Evolutionary conservation across 2,797 vertebrate species (phyloP).

Genomic region (Phalloptychus januarius): DNA sequence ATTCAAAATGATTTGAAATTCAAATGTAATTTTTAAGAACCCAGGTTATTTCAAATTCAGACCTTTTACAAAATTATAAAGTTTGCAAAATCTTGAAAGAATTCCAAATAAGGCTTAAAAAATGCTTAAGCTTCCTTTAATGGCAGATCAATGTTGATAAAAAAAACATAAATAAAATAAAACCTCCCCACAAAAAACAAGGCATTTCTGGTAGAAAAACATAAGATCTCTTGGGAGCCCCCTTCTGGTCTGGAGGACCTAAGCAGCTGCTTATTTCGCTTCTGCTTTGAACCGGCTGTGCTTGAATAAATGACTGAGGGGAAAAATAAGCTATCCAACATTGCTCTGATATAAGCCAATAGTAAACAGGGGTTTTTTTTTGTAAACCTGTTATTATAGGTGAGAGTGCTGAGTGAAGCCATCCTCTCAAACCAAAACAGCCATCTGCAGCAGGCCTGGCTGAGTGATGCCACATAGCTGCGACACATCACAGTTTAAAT

Average conservation of each 20-base stretch:
- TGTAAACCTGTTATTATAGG: conserved; percentile 29
- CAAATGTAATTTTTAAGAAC: not conserved
- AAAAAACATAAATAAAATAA: too few relatives aligned
- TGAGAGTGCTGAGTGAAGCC: conserved; percentile 45
- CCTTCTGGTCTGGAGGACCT: not conserved
- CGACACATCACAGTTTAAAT: conserved; percentile 81
- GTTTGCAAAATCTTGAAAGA: not conserved
- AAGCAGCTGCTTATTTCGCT: not conserved
- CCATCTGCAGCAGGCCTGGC: conserved; percentile 70
- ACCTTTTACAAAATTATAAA: not conserved
- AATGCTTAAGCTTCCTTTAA: not conserved
- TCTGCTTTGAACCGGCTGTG: not conserved
- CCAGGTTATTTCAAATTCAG: not conserved
- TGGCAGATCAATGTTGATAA: not conserved
- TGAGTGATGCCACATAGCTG: conserved; percentile 78
- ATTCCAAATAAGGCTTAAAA: not conserved
- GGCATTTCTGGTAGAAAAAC: not conserved
- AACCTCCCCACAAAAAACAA: not conserved
- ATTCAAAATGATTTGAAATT: not conserved
- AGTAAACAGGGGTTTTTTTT: conserved; percentile 8
- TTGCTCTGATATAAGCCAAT: conserved; percentile 15
- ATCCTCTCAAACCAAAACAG: conserved; percentile 65
- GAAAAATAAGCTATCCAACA: not conserved
- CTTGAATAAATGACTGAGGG: not conserved
- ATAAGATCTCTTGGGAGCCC: not conserved